Base-by-base conservation (phyloP, 2,113 vertebrate genomes). In the Anarhynchus alexandrinus region DNA sequence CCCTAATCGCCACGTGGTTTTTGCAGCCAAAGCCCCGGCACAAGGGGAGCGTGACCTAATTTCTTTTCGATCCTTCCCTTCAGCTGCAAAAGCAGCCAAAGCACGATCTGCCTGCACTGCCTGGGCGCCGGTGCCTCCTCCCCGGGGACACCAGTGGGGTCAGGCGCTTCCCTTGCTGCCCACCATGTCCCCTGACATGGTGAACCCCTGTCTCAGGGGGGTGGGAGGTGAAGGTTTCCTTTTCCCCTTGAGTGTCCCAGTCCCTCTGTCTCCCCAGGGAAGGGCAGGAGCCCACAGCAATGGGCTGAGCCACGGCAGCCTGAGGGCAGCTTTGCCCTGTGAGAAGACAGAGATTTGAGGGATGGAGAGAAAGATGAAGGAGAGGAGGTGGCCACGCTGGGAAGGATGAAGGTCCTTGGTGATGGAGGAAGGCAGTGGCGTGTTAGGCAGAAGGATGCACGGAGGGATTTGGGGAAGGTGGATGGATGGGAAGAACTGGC, bases 1-100 rank as follows among this genome's bases (percentile, higher is more conserved):
- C 89, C 93, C 81, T 95, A 93, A 97, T 95, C 74, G 2, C 91
- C 86, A 45, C 66, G 27, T 86, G 95, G 79, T 36, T 64, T 4
- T 4, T 25, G 59, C 76, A 94, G 88, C 89, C 91, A 94, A 96
- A 95, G 96, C 94, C 87, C 82, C 25, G 1, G 94, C 96, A 91
- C 89, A 89, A 95, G 91, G 83, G 74, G 66, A 87, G 47, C 32
- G 6, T 90, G 95, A 90, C 91, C 96, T 42, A 36, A 77, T 93
- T 95, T 81, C 86, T 69, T 47, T 51, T 97, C 7, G 30, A 15
- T 79, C 77, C 54, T 88, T 82, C 43, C 49, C 70, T 69, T 45
- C 0, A 1, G 11, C 51, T 64, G n/a, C 43, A 19, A 15, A 80
- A 65, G 78, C 93, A 77, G 94, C 83, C 90, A 91, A 87, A 58